Evolutionary conservation across 1,140 invertebrate species (phyloP).

Genomic region (Maniola jurtina): DNA sequence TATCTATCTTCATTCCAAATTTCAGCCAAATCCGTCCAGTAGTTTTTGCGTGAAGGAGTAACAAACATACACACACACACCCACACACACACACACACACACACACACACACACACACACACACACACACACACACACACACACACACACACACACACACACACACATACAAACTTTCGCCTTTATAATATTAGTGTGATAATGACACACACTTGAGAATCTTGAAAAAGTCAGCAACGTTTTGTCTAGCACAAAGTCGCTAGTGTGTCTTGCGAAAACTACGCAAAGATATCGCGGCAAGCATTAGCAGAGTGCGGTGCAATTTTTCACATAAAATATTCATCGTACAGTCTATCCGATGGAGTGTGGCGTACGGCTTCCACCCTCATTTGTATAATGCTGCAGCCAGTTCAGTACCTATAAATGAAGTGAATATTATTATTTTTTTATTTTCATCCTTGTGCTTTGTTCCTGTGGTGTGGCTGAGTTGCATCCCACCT

Average conservation of each 20-base stretch:
- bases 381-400: conserved; percentile 38
- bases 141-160: no score
- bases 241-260: neutral
- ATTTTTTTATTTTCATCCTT: conserved; percentile 30
- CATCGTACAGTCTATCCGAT: conserved; percentile 33
- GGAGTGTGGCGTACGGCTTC: conserved; percentile 26
- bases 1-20: no score
- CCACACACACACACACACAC: no score
- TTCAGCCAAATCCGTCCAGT: no score
- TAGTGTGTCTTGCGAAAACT: neutral
- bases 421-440: conserved; percentile 38
- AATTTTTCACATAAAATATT: conserved; percentile 58
- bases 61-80: no score
- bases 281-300: conserved; percentile 19
- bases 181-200: no score
- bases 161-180: no score
- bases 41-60: no score
- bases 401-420: conserved; percentile 23
- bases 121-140: no score
- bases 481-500: neutral
- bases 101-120: no score
- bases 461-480: conserved; percentile 2
- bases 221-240: neutral
- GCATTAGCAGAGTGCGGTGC: conserved; percentile 34
- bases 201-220: no score